Conservation (phyloP, 2,888 invertebrate species). For the Tetranychus truncatus region DNA sequence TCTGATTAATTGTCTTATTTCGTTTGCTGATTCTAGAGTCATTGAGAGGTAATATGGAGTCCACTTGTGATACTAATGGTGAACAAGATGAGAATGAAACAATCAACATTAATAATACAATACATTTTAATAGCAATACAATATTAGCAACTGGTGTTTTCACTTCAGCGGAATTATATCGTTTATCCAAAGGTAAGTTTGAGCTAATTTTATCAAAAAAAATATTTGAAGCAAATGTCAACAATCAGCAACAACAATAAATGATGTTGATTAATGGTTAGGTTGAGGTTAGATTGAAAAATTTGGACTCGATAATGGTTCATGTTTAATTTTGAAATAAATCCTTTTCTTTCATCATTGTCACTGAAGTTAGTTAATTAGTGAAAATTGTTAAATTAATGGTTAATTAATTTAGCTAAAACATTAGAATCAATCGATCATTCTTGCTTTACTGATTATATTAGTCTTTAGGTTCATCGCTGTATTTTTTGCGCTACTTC, state of each 20-base stretch:
- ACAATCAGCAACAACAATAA: not conserved
- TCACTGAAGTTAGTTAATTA: not conserved
- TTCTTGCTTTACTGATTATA: not conserved
- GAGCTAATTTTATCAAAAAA: not conserved
- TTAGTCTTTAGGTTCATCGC: not conserved
- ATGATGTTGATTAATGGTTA: not conserved
- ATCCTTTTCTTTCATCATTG: not conserved
- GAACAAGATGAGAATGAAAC: conserved; percentile 49
- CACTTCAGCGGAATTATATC: conserved; percentile 97
- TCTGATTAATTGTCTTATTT: too few species aligned
- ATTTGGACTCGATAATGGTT: too few species aligned
- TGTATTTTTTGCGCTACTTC: not conserved
- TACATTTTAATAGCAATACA: conserved; percentile 46
- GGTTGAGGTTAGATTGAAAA: not conserved
- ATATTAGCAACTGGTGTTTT: conserved; percentile 99
- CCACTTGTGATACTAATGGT: conserved; percentile 45
- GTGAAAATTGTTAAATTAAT: not conserved
- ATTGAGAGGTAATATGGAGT: conserved; percentile 42
- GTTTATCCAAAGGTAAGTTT: conserved; percentile 76
- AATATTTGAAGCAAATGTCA: not conserved
- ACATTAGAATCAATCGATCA: not conserved
- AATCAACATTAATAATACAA: conserved; percentile 40
- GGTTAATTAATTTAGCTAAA: not conserved
- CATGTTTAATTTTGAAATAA: too few species aligned
- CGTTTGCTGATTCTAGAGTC: conserved; percentile 37